phyloP scores from a whole-genome alignment of 2,888 invertebrate genomes.

The Coecobrya sp. region DNA sequence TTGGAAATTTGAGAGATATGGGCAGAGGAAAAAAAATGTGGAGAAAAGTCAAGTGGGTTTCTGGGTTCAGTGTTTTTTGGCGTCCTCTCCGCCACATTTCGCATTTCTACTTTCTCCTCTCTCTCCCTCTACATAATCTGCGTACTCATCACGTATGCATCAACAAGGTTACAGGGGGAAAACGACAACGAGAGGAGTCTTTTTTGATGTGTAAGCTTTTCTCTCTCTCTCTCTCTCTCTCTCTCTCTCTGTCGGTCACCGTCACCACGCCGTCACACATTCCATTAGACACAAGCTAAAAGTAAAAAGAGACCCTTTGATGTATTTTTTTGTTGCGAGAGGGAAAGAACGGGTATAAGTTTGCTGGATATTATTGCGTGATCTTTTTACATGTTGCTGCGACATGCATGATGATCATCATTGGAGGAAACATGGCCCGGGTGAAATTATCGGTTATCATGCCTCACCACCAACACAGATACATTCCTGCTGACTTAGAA shows the following conservation, averaged over 20 bases:
- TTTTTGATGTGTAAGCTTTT: neutral
- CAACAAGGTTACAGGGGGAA: constrained; percentile 1
- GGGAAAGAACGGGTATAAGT: neutral
- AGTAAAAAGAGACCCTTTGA: constrained; percentile 11
- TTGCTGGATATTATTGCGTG: neutral
- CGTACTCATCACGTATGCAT: constrained; percentile 25
- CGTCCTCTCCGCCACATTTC: neutral
- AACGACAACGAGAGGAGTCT: neutral
- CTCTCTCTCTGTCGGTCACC: neutral
- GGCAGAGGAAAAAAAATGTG: neutral
- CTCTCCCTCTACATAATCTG: neutral
- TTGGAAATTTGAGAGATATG: neutral
- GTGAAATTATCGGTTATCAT: neutral
- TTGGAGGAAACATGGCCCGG: neutral
- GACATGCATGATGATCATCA: neutral
- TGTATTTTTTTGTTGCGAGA: neutral
- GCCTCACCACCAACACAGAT: too few species aligned
- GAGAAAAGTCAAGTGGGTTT: neutral
- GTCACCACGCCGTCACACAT: constrained; percentile 19
- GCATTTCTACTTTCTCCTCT: neutral
- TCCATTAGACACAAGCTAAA: constrained; percentile 45
- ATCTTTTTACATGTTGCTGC: neutral
- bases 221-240: neutral
- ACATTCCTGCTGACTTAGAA: too few species aligned
- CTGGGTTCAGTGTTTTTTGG: neutral